Conservation (phyloP, 2,888 invertebrate genomes). For the Synergus japonicus region DNA sequence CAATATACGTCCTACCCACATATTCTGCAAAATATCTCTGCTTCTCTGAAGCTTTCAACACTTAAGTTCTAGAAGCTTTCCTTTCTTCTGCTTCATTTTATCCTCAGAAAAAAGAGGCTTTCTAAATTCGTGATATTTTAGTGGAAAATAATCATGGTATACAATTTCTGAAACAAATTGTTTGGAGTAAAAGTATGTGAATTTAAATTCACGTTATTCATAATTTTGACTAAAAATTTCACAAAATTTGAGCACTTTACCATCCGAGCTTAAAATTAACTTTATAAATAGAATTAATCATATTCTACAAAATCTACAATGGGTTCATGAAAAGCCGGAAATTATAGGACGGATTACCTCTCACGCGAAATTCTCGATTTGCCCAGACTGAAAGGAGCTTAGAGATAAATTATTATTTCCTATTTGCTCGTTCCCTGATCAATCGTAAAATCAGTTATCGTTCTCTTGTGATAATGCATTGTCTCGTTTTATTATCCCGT, state of each 20-base stretch:
- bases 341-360: not conserved
- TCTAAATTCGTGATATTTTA: not conserved
- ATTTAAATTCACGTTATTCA: no score
- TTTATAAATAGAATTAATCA: not conserved
- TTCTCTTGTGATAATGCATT: not conserved
- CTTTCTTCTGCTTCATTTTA: not conserved
- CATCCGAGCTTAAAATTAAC: not conserved
- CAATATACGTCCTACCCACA: not conserved
- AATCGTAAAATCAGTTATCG: conserved; percentile 5
- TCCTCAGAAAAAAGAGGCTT: not conserved
- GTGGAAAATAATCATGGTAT: not conserved
- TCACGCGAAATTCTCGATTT: not conserved
- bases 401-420: conserved; percentile 3
- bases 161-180: not conserved
- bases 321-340: not conserved
- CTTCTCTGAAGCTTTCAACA: not conserved
- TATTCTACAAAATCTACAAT: not conserved
- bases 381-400: not conserved
- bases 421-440: not conserved
- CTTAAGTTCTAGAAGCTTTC: not conserved
- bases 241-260: no score
- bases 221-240: no score
- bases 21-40: not conserved
- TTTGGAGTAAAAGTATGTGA: not conserved
- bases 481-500: not conserved